Evolutionary conservation across 1,140 invertebrate genomes (phyloP).

Genomic region (Platyura marginata): DNA sequence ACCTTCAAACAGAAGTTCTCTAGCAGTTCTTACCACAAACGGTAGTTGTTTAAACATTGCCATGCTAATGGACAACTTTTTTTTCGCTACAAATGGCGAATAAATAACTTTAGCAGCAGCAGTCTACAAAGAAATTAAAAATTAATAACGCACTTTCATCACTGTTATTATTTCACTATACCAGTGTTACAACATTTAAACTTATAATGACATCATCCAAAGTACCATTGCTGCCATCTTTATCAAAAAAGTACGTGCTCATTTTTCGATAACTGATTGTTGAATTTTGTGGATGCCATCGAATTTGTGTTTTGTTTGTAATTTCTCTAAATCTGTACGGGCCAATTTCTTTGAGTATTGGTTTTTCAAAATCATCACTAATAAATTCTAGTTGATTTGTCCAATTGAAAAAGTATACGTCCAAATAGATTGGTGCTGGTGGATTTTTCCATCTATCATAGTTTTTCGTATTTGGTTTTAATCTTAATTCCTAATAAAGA

Average conservation of each 20-base stretch:
- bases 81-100: no score
- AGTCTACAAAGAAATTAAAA: no score
- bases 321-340: slow-evolving; percentile 53
- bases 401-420: slow-evolving; percentile 68
- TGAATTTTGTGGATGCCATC: slow-evolving; percentile 47
- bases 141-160: no score
- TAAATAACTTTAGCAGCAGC: no score
- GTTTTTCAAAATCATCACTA: slow-evolving; percentile 29
- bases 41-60: no score
- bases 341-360: slow-evolving; percentile 44
- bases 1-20: slow-evolving; percentile 60
- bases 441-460: slow-evolving; percentile 52
- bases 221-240: slow-evolving; percentile 46
- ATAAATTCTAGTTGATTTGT: slow-evolving; percentile 47
- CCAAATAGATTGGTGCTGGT: slow-evolving; percentile 53
- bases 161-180: no score
- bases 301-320: slow-evolving; percentile 48
- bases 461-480: slow-evolving; percentile 36
- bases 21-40: slow-evolving; percentile 42
- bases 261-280: slow-evolving; percentile 64
- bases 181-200: slow-evolving; percentile 64
- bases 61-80: no score
- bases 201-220: slow-evolving; percentile 58
- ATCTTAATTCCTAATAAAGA: slow-evolving; percentile 36
- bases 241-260: slow-evolving; percentile 58